phyloP scores from a whole-genome alignment of 2,888 invertebrate genomes.

The Cheiracanthium punctorium region DNA sequence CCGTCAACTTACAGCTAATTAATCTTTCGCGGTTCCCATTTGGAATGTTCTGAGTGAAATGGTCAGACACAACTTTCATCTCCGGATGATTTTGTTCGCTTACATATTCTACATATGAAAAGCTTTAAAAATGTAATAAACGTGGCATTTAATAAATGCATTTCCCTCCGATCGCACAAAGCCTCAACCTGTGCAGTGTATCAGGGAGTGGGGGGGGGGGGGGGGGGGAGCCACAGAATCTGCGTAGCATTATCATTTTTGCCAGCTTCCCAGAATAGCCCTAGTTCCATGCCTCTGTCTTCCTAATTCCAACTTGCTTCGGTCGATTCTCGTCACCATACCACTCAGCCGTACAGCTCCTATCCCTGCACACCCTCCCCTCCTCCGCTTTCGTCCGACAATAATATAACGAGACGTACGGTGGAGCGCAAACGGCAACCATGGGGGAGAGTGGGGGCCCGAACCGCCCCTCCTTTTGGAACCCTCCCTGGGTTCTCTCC shows the following conservation, averaged over 20 bases:
- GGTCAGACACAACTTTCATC: no score
- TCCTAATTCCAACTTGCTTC: neutral
- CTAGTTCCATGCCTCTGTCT: neutral
- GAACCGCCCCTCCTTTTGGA: neutral
- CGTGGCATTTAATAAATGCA: no score
- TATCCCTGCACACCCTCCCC: neutral
- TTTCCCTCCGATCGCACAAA: no score
- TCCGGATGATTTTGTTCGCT: no score
- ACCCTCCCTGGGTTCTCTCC: slow-evolving; percentile 18
- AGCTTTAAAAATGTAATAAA: no score
- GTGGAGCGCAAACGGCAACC: slow-evolving; percentile 39
- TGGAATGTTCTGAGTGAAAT: no score
- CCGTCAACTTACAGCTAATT: no score
- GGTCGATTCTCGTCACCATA: neutral
- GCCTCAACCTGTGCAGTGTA: no score
- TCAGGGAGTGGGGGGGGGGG: no score
- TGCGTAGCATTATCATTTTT: neutral
- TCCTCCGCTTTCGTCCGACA: slow-evolving; percentile 23
- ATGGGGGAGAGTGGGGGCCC: slow-evolving; percentile 5
- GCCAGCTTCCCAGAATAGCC: neutral
- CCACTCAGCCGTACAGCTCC: neutral
- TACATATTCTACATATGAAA: no score
- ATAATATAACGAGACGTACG: slow-evolving; percentile 57
- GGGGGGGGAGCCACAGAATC: neutral
- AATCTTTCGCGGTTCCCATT: no score